phyloP scores from a whole-genome alignment of 2,113 vertebrate species.

The Smithornis capensis region DNA sequence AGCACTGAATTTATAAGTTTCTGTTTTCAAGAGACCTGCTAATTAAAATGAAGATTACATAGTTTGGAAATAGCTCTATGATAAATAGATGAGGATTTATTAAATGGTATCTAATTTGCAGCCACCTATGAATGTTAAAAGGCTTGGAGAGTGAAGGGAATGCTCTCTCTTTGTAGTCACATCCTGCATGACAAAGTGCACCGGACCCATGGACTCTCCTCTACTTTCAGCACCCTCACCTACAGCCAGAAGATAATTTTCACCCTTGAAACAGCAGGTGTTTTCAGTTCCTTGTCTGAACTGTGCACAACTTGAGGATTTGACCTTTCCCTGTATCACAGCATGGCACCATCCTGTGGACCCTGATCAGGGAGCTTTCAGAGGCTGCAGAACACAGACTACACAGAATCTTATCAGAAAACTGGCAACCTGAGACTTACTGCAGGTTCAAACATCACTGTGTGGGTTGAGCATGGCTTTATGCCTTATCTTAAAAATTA shows the following conservation, averaged over 20 bases:
- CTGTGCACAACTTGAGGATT: background rate
- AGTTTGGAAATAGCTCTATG: background rate
- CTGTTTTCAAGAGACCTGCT: background rate
- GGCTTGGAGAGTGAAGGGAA: background rate
- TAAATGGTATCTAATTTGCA: background rate
- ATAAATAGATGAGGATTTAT: background rate
- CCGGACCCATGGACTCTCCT: background rate
- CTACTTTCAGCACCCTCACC: background rate
- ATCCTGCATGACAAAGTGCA: rapidly evolving
- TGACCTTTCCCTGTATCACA: background rate
- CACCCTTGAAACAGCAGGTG: background rate
- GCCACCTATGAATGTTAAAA: background rate
- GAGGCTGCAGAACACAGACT: background rate
- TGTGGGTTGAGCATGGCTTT: background rate
- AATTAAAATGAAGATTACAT: background rate
- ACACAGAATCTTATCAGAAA: background rate
- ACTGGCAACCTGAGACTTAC: background rate
- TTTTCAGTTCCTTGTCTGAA: background rate
- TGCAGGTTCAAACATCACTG: background rate
- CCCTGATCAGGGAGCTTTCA: background rate
- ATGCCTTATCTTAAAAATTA: background rate
- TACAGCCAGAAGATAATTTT: background rate
- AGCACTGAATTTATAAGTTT: background rate
- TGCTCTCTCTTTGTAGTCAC: background rate
- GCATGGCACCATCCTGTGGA: rapidly evolving